A percentile compares a stretch with the other conserved stretches of the same genome.
Conservation (phyloP, 2,888 invertebrate species). For the Heterodera filipjevi region DNA sequence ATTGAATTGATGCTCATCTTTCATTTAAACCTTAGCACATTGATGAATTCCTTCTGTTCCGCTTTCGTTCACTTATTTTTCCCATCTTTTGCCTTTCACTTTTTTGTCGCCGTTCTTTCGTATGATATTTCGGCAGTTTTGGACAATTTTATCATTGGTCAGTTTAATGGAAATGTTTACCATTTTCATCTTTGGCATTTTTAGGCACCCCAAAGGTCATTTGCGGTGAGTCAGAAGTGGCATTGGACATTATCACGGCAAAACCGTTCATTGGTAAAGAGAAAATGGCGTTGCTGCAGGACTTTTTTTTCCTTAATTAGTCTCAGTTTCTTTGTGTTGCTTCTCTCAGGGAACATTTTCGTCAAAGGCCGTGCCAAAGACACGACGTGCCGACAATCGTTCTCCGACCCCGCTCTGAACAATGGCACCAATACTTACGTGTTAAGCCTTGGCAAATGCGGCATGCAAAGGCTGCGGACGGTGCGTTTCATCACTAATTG, state of each 20-base stretch:
- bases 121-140: constrained; percentile 25
- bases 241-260: constrained; percentile 60
- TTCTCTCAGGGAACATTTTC: constrained; percentile 56
- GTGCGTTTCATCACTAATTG: constrained; percentile 36
- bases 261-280: constrained; percentile 51
- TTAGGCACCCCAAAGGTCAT: constrained; percentile 61
- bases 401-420: constrained; percentile 47
- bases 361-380: constrained; percentile 64
- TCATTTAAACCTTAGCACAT: too few species aligned
- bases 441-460: constrained; percentile 62
- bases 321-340: not conserved
- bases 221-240: constrained; percentile 62
- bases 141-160: constrained; percentile 27
- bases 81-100: not conserved
- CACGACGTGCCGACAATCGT: constrained; percentile 57
- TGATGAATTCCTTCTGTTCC: too few species aligned
- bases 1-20: too few species aligned
- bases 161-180: not conserved
- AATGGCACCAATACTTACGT: constrained; percentile 53
- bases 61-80: not conserved
- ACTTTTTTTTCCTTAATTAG: not conserved
- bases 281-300: too few species aligned
- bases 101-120: not conserved
- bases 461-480: constrained; percentile 63
- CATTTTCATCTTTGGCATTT: constrained; percentile 18